Evolutionary conservation across 2,888 invertebrate genomes (phyloP).

Genomic region (Lithodes maja): DNA sequence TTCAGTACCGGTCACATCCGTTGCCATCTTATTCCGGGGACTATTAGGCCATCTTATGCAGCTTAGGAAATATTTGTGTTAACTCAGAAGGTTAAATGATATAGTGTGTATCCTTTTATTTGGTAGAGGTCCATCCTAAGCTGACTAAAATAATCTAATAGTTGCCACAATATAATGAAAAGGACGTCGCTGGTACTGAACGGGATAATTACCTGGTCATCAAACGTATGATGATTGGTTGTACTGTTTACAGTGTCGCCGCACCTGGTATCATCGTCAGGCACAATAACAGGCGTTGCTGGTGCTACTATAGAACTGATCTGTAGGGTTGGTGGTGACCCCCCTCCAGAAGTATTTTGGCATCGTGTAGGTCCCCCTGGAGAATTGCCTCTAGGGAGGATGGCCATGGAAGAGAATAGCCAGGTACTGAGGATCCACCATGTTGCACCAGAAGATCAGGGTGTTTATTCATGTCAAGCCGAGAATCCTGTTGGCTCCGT

Average conservation of each 20-base stretch:
- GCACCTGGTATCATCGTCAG: slow-evolving; percentile 90
- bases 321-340: slow-evolving; percentile 93
- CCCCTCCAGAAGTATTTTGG: slow-evolving; percentile 92
- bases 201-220: too few relatives aligned
- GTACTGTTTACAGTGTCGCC: slow-evolving; percentile 83
- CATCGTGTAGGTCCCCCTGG: slow-evolving; percentile 77
- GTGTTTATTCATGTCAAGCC: slow-evolving; percentile 91
- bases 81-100: too few relatives aligned
- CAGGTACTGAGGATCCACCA: slow-evolving; percentile 87
- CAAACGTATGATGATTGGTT: too few relatives aligned
- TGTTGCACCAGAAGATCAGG: slow-evolving; percentile 88
- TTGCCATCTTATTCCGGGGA: too few relatives aligned
- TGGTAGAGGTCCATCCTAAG: too few relatives aligned
- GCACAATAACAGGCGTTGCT: slow-evolving; percentile 88
- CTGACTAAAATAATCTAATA: too few relatives aligned
- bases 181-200: too few relatives aligned
- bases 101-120: too few relatives aligned
- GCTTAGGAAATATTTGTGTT: too few relatives aligned
- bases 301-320: slow-evolving; percentile 91
- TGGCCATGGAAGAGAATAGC: slow-evolving; percentile 80
- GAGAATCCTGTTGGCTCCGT: slow-evolving; percentile 92
- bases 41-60: too few relatives aligned
- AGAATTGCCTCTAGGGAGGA: slow-evolving; percentile 65
- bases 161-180: too few relatives aligned
- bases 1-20: too few relatives aligned